Evolutionary conservation across 2,888 invertebrate genomes (phyloP).

Genomic region (Eupithecia vulgata): DNA sequence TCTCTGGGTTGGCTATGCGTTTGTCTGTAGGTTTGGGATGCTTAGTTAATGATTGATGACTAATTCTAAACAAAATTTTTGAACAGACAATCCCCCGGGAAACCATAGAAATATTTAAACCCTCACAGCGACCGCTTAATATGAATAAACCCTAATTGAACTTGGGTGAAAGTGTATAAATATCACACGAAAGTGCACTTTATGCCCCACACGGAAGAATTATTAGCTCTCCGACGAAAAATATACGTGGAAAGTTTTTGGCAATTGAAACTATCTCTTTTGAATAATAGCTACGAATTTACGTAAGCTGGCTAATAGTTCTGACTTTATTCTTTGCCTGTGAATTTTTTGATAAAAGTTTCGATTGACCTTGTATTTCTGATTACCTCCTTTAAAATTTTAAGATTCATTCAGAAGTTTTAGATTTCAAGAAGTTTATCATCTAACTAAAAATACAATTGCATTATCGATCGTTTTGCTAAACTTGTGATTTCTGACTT

Average conservation of each 20-base stretch:
- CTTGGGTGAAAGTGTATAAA: conserved; percentile 38
- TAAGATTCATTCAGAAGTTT: neutral
- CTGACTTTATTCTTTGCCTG: neutral
- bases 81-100: neutral
- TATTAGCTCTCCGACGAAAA: conserved; percentile 36
- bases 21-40: neutral
- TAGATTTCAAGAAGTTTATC: neutral
- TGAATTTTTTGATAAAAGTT: too few relatives aligned
- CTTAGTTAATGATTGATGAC: neutral
- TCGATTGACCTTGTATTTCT: too few relatives aligned
- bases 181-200: conserved; percentile 34
- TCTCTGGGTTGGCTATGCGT: neutral
- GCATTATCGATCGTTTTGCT: too few relatives aligned
- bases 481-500: neutral
- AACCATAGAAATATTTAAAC: neutral
- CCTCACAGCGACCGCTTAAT: conserved; percentile 14
- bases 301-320: neutral
- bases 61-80: neutral
- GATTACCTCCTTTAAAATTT: too few relatives aligned
- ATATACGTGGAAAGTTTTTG: conserved; percentile 35
- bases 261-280: conserved; percentile 35
- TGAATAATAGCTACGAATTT: conserved; percentile 19
- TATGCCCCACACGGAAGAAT: conserved; percentile 33
- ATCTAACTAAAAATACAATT: neutral
- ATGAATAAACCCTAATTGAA: conserved; percentile 29